Conservation (phyloP, 2,113 vertebrate genomes). For the Lagenorhynchus albirostris region DNA sequence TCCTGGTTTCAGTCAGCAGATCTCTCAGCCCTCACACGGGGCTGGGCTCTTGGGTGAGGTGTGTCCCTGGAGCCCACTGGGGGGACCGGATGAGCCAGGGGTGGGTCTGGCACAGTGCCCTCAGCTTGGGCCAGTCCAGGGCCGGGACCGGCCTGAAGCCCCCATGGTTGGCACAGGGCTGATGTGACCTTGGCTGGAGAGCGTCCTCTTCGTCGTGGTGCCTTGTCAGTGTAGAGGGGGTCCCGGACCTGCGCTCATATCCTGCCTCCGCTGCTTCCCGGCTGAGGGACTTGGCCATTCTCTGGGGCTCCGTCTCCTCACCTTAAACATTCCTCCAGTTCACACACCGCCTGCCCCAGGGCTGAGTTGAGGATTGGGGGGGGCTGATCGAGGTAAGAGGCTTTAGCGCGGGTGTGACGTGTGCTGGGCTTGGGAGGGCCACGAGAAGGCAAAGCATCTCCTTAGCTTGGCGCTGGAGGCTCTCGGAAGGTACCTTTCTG, state of each 20-base stretch:
- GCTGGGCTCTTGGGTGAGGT: background rate
- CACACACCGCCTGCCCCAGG: background rate
- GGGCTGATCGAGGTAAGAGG: background rate
- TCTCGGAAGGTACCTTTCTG: background rate
- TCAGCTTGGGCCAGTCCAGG: background rate
- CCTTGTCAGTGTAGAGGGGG: background rate
- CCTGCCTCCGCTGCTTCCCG: background rate
- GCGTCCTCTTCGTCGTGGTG: rapidly evolving
- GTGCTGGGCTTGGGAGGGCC: background rate
- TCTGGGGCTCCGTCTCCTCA: rapidly evolving
- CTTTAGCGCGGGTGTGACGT: rapidly evolving
- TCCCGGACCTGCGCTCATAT: background rate
- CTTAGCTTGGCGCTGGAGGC: background rate
- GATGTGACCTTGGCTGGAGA: background rate
- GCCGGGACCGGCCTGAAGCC: background rate
- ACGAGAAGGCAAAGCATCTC: background rate
- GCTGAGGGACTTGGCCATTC: background rate
- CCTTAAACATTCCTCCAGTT: rapidly evolving
- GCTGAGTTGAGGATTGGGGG: background rate
- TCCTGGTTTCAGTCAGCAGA: constrained; percentile 46
- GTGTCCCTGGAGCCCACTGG: constrained; percentile 30
- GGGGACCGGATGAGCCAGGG: constrained; percentile 36
- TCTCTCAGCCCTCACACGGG: constrained; percentile 26
- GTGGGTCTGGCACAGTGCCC: background rate
- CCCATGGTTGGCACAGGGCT: background rate